Percentiles rank a stretch among this genome's conserved stretches.
These are phyloP conservation scores for Tragelaphus oryx DNA, from an alignment of 2,797 vertebrate species.

Conservation along the genomic window DNA sequence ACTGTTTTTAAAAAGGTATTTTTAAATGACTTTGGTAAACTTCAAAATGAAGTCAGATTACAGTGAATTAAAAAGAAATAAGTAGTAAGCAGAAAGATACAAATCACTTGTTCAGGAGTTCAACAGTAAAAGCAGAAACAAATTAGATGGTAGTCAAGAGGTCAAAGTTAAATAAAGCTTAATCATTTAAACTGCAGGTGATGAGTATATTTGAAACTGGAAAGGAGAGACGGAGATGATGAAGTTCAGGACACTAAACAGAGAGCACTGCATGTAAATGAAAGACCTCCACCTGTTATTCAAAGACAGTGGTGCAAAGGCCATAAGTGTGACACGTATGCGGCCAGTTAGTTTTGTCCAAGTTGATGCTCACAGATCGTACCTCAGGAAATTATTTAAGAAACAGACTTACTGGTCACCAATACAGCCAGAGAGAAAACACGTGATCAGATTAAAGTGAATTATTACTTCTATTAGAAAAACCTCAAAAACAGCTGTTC, in stretches of 20 bases:
- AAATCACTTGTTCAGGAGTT: background rate
- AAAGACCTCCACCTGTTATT: background rate
- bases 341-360: background rate
- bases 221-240: background rate
- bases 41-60: background rate
- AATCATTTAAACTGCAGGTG: conserved; percentile 8
- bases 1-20: conserved; percentile 1
- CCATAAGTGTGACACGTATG: background rate
- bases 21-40: conserved; percentile 8
- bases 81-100: background rate
- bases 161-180: background rate
- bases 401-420: background rate
- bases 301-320: background rate
- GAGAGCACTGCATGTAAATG: background rate
- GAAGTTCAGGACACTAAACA: background rate
- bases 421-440: conserved; percentile 8
- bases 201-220: background rate
- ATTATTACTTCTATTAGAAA: conserved; percentile 26
- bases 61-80: background rate
- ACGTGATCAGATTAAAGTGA: background rate
- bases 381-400: background rate
- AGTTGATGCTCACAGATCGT: background rate
- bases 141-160: background rate
- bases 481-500: background rate
- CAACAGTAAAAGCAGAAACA: background rate